phyloP scores from a whole-genome alignment of 1,140 invertebrate species.

The Helicoverpa armigera region DNA sequence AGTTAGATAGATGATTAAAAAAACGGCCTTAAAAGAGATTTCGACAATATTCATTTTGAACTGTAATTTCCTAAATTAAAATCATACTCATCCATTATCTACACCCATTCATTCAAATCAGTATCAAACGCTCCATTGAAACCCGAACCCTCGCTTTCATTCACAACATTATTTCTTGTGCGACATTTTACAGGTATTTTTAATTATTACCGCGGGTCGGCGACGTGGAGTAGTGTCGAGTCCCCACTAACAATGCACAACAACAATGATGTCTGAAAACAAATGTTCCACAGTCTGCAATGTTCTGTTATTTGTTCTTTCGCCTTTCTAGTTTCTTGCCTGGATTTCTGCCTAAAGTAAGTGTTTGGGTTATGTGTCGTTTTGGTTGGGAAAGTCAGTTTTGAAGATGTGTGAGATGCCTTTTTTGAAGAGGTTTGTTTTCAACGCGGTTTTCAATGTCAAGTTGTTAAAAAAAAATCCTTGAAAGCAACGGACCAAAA shows the following conservation, averaged over 20 bases:
- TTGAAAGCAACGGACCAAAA: too few species aligned
- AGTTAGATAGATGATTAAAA: too few species aligned
- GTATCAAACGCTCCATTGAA: conserved; percentile 9
- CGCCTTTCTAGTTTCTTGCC: conserved; percentile 22
- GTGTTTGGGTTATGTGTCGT: neutral
- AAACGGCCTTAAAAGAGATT: too few species aligned
- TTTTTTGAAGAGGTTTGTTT: neutral
- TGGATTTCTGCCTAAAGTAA: conserved; percentile 16
- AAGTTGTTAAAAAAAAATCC: too few species aligned
- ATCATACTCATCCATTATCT: neutral
- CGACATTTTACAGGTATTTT: conserved; percentile 40
- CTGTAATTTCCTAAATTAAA: too few species aligned
- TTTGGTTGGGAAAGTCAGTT: neutral
- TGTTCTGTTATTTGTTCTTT: conserved; percentile 20
- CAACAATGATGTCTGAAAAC: conserved; percentile 30
- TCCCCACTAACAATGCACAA: conserved; percentile 21
- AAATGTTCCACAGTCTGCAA: conserved; percentile 12
- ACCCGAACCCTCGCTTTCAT: neutral
- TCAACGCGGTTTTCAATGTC: too few species aligned
- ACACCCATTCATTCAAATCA: neutral
- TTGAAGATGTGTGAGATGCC: neutral
- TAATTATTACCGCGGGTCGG: conserved; percentile 39
- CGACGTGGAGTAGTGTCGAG: conserved; percentile 32
- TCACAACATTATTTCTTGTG: conserved; percentile 8
- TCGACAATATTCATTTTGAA: too few species aligned